Percentiles rank a stretch among this genome's conserved stretches.
Evolutionary conservation across 2,113 vertebrate species (phyloP).

Genomic region (Nymphicus hollandicus): DNA sequence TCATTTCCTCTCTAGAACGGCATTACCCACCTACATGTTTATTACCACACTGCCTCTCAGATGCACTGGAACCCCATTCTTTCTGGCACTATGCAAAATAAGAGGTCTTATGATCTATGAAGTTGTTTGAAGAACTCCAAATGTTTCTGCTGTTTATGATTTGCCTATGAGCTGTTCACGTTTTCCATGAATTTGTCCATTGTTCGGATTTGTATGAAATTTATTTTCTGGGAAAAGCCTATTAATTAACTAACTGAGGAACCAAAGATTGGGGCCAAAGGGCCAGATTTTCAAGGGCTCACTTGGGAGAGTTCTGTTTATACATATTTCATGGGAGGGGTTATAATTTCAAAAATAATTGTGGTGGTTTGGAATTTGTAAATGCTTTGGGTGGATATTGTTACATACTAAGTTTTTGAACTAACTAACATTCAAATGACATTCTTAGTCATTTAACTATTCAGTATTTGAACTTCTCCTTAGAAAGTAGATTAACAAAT

Average conservation of each 20-base stretch:
- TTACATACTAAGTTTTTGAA: slow-evolving; percentile 59
- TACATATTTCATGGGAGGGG: slow-evolving; percentile 66
- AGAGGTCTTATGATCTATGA: background rate
- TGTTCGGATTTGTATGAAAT: slow-evolving; percentile 46
- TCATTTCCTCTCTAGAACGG: background rate
- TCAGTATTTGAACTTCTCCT: slow-evolving; percentile 59
- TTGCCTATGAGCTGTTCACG: background rate
- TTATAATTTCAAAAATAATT: slow-evolving; percentile 69
- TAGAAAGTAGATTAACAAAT: slow-evolving; percentile 56
- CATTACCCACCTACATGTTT: background rate
- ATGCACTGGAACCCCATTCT: background rate
- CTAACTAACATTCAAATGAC: slow-evolving; percentile 46
- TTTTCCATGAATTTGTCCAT: slow-evolving; percentile 59
- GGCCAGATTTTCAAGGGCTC: slow-evolving; percentile 53
- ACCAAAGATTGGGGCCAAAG: slow-evolving; percentile 41
- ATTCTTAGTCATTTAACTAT: slow-evolving; percentile 57
- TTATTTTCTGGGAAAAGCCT: slow-evolving; percentile 52
- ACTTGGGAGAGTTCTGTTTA: slow-evolving; percentile 57
- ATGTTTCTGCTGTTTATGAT: background rate
- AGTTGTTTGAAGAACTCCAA: background rate
- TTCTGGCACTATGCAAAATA: background rate
- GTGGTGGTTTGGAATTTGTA: slow-evolving; percentile 61
- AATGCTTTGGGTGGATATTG: slow-evolving; percentile 62
- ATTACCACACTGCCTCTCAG: background rate
- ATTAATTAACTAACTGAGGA: slow-evolving; percentile 51